These are phyloP conservation scores for Cyprinus carpio DNA, from an alignment of 2,113 vertebrate genomes.

Conservation along the genomic window DNA sequence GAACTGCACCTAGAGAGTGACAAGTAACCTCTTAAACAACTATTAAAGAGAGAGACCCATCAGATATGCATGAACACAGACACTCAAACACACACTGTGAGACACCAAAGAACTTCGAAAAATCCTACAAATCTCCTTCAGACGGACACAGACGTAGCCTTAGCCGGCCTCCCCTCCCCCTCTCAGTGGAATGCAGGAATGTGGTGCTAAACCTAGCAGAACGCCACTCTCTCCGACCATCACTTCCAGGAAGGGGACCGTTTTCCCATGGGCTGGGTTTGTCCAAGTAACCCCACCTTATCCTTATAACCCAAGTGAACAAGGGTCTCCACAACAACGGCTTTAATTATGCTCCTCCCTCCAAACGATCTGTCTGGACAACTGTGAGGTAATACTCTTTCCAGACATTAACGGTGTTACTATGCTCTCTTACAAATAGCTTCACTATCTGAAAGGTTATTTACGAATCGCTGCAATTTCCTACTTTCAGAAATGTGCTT, in stretches of 20 bases:
- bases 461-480: conserved; percentile 42
- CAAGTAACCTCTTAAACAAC: conserved; percentile 34
- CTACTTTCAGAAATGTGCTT: conserved; percentile 28
- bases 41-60: conserved; percentile 7
- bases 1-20: conserved; percentile 42
- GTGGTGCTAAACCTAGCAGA: conserved; percentile 44
- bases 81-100: neutral
- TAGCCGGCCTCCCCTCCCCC: conserved; percentile 15
- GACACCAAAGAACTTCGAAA: neutral
- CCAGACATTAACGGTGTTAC: conserved; percentile 36
- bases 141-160: conserved; percentile 32
- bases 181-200: conserved; percentile 61
- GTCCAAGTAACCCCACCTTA: conserved; percentile 26
- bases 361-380: conserved; percentile 35
- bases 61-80: conserved; percentile 18
- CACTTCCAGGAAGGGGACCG: conserved; percentile 51
- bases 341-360: conserved; percentile 41
- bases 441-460: conserved; percentile 44
- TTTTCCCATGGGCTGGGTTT: conserved; percentile 40
- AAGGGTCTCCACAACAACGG: conserved; percentile 45
- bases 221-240: conserved; percentile 42
- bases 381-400: conserved; percentile 35
- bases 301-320: neutral
- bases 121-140: too few relatives aligned
- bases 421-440: conserved; percentile 27